A percentile compares a stretch with the other conserved stretches of the same genome.
phyloP scores from a whole-genome alignment of 2,888 invertebrate species.

The Clostera curtula region DNA sequence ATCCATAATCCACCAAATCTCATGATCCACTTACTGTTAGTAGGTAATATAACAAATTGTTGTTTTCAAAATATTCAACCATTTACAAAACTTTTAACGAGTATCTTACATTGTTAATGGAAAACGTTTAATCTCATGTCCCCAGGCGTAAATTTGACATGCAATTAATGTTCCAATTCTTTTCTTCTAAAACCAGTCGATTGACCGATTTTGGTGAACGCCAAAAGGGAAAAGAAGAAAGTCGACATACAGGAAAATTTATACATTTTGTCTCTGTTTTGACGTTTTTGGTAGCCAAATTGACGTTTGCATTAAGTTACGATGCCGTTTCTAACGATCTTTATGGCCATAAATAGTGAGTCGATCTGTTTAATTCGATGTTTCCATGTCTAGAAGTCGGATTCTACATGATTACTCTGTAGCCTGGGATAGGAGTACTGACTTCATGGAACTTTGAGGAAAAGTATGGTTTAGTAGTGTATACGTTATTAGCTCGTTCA shows the following conservation, averaged over 20 bases:
- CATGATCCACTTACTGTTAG: too few species aligned
- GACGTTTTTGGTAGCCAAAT: conserved; percentile 35
- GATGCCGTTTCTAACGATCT: conserved; percentile 28
- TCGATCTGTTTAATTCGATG: conserved; percentile 23
- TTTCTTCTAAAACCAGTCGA: conserved; percentile 23
- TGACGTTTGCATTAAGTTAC: conserved; percentile 42
- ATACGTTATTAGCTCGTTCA: too few species aligned
- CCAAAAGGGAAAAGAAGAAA: conserved; percentile 41
- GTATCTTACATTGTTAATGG: conserved; percentile 10
- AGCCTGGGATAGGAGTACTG: too few species aligned
- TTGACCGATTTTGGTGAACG: conserved; percentile 27
- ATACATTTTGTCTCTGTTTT: conserved; percentile 40
- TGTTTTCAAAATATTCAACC: too few species aligned
- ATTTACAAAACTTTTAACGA: conserved; percentile 13
- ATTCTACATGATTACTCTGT: too few species aligned
- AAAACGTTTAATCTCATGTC: conserved; percentile 8
- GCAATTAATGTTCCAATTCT: conserved; percentile 28
- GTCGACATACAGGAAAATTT: conserved; percentile 31
- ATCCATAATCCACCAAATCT: too few species aligned
- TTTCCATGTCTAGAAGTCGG: too few species aligned
- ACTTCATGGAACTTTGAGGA: too few species aligned
- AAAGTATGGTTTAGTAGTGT: too few species aligned
- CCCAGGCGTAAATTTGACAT: conserved; percentile 26
- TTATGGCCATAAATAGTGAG: conserved; percentile 26
- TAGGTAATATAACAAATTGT: too few species aligned